Evolutionary conservation across 2,797 vertebrate species (phyloP).

Genomic region (Spatula clypeata): DNA sequence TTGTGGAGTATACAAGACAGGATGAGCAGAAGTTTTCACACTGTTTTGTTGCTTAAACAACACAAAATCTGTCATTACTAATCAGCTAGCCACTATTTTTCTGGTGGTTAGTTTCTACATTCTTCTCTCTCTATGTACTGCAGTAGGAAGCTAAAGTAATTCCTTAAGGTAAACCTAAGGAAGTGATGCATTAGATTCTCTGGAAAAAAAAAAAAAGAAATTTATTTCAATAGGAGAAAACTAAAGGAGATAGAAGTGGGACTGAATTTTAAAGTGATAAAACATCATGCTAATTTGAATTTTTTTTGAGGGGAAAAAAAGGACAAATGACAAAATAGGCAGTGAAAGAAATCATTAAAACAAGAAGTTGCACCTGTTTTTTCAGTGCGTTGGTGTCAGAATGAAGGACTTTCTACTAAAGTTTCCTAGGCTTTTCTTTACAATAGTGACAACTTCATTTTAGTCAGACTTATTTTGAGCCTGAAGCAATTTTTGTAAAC

Average conservation of each 20-base stretch:
- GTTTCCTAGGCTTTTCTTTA: neutral
- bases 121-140: neutral
- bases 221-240: neutral
- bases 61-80: neutral
- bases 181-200: neutral
- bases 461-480: neutral
- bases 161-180: neutral
- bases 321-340: neutral
- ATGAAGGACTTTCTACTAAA: neutral
- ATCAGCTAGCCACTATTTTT: neutral
- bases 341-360: neutral
- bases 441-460: neutral
- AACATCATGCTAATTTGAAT: neutral
- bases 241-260: neutral
- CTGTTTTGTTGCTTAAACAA: neutral
- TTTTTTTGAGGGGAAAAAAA: rapidly evolving
- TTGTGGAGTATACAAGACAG: neutral
- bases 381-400: neutral
- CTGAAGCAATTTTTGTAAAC: neutral
- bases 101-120: neutral
- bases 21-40: neutral
- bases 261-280: neutral
- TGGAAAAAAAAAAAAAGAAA: neutral
- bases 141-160: neutral
- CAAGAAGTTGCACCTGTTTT: neutral